Base-by-base conservation (phyloP, 2,797 vertebrate species). In the Esox lucius region DNA sequence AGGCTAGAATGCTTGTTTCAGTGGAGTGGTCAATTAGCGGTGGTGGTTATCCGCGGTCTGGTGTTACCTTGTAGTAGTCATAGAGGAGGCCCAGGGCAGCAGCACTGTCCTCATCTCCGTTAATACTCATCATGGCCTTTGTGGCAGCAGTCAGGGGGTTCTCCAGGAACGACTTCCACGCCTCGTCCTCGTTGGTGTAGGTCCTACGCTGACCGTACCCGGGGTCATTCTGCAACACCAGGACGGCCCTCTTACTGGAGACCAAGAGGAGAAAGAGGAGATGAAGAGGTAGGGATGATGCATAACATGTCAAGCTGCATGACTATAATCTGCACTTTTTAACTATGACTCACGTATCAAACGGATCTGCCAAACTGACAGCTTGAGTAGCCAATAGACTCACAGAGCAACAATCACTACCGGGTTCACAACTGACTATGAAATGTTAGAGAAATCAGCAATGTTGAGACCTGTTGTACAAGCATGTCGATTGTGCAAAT, bases 61-160 rank as follows among this genome's bases (percentile, higher is more conserved):
- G 2, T 28, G 66, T 42, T 86, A 96, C 96, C 95, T 96, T 96
- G 79, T 96, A 96, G 87, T 99, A 99, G 91, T 99, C 98, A 0
- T 98, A 99, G 13, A 99, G 96, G 76, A 99, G 89, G 35, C 98
- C 96, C 0, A 99, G 93, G 0, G 98, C 98, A 0, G 97, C 97
- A 0, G 97, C 98, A 0, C 98, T 99, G 92, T 99, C 98, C 76
- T 99, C 98, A 5, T 99, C 98, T 0, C 98, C 98, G 0, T 99
- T 99, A 85, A 99, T 98, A 92, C 98, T 99, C 98, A 99, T 99
- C 98, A 99, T 99, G 68, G 98, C 98, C 88, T 99, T 99, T 87
- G 98, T 99, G 72, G 98, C 98, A 0, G 97, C 98, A 0, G 98
- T 99, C 84, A 99, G 95, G 0, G 98, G 98, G 88, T 99, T 99